These are phyloP conservation scores for Platycheirus rosarum DNA, from an alignment of 2,888 invertebrate species.

Conservation along the genomic window DNA sequence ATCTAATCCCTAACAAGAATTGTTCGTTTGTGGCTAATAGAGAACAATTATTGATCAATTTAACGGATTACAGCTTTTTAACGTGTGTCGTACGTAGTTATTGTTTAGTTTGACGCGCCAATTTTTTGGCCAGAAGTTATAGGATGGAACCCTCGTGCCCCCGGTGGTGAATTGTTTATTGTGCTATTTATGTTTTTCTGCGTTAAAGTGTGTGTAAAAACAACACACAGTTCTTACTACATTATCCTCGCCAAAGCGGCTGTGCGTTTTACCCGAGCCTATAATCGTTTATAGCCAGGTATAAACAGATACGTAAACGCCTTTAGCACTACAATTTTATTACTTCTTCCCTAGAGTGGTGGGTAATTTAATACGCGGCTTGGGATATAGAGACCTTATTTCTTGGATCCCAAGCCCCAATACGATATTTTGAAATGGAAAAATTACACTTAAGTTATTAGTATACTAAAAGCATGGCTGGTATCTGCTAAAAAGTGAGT, in stretches of 20 bases:
- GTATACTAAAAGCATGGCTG: too few species aligned
- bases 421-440: too few species aligned
- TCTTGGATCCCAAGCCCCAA: too few species aligned
- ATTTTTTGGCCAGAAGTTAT: conserved; percentile 40
- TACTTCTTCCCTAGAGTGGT: too few species aligned
- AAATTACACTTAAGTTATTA: too few species aligned
- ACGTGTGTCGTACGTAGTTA: conserved; percentile 37
- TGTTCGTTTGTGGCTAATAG: conserved; percentile 55
- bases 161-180: conserved; percentile 8
- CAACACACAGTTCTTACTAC: conserved; percentile 1
- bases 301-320: neutral
- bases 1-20: conserved; percentile 45
- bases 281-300: neutral
- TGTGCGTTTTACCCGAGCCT: neutral
- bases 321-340: too few species aligned
- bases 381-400: too few species aligned
- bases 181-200: conserved; percentile 17
- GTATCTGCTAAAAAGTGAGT: too few species aligned
- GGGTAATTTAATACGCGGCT: too few species aligned
- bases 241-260: neutral
- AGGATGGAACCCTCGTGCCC: neutral
- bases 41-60: conserved; percentile 66
- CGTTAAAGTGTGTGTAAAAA: neutral
- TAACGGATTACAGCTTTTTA: conserved; percentile 62
- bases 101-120: conserved; percentile 47